Conservation (phyloP, 2,888 invertebrate species). For the Cataglyphis rosenhaueri region DNA sequence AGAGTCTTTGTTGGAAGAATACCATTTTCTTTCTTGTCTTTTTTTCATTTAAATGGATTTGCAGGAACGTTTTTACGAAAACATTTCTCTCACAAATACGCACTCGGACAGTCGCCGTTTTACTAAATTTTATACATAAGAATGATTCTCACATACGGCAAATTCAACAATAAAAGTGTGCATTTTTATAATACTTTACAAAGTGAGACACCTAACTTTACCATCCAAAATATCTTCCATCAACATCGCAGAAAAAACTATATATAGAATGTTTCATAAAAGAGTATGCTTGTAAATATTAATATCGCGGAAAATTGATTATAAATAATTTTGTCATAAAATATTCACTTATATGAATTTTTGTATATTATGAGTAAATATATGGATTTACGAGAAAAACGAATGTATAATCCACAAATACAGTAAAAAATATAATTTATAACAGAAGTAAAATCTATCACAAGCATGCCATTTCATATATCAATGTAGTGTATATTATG, state of each 20-base stretch:
- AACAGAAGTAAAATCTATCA: conserved; percentile 18
- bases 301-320: background rate
- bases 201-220: conserved; percentile 41
- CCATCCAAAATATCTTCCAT: conserved; percentile 25
- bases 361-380: background rate
- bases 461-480: conserved; percentile 8
- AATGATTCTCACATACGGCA: conserved; percentile 32
- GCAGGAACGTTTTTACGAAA: conserved; percentile 40
- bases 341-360: background rate
- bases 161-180: conserved; percentile 43
- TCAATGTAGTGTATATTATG: conserved; percentile 1
- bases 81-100: conserved; percentile 44
- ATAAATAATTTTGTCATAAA: background rate
- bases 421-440: background rate
- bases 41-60: conserved; percentile 20
- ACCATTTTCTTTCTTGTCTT: conserved; percentile 19
- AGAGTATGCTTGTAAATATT: background rate
- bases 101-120: conserved; percentile 44
- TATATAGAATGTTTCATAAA: conserved; percentile 2
- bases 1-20: conserved; percentile 44
- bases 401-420: conserved; percentile 8
- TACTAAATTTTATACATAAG: conserved; percentile 50
- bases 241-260: conserved; percentile 9
- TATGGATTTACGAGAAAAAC: background rate
- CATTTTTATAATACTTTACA: conserved; percentile 19